These are phyloP conservation scores for Pygocentrus nattereri DNA, from an alignment of 2,797 vertebrate genomes.

Conservation along the genomic window DNA sequence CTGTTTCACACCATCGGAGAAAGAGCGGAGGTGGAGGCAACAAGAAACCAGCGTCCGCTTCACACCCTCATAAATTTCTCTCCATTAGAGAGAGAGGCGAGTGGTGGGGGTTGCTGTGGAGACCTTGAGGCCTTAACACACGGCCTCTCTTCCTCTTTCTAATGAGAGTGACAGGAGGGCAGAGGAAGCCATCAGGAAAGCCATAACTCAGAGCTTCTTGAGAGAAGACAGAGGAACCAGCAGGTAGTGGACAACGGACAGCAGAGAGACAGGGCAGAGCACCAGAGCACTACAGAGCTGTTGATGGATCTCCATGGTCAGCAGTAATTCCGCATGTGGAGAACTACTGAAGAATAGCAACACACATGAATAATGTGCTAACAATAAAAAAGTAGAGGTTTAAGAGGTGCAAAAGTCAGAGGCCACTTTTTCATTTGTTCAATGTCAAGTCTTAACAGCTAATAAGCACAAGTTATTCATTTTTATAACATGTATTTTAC, in stretches of 20 bases:
- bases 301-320: not conserved
- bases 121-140: constrained; percentile 14
- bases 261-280: not conserved
- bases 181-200: constrained; percentile 35
- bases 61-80: constrained; percentile 22
- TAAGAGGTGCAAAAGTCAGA: too few relatives aligned
- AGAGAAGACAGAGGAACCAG: constrained; percentile 18
- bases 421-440: too few relatives aligned
- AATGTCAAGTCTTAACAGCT: too few relatives aligned
- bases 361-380: not conserved
- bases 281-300: not conserved
- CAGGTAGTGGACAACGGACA: constrained; percentile 3
- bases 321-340: constrained; percentile 10
- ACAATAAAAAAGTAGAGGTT: too few relatives aligned
- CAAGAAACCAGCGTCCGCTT: constrained; percentile 15
- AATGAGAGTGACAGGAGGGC: constrained; percentile 26
- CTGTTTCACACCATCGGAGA: constrained; percentile 1
- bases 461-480: too few relatives aligned
- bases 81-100: constrained; percentile 23
- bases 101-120: not conserved
- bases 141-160: constrained; percentile 18
- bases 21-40: not conserved
- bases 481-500: too few relatives aligned
- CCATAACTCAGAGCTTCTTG: constrained; percentile 33
- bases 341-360: not conserved